These are phyloP conservation scores for Solea solea DNA, from an alignment of 2,113 vertebrate species.

Conservation along the genomic window DNA sequence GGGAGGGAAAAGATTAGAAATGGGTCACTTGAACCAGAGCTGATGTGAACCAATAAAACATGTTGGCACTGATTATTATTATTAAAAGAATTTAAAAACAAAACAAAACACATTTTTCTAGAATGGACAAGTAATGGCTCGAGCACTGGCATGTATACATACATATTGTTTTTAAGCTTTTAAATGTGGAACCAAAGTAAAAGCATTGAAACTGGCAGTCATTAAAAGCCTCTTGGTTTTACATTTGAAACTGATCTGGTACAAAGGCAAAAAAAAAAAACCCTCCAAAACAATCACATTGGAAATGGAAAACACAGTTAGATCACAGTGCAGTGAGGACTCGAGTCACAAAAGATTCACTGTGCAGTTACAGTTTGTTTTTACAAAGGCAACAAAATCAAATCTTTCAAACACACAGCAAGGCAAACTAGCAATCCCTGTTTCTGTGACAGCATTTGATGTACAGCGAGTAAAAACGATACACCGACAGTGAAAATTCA, in stretches of 20 bases:
- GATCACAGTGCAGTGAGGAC: conserved; percentile 25
- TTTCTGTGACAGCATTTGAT: conserved; percentile 43
- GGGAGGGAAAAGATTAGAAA: too few relatives aligned
- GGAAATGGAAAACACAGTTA: conserved; percentile 28
- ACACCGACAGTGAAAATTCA: conserved; percentile 60
- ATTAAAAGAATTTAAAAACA: conserved; percentile 1
- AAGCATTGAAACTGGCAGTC: conserved; percentile 32
- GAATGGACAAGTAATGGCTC: conserved; percentile 23
- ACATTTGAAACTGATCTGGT: conserved; percentile 32
- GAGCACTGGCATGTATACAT: conserved; percentile 38
- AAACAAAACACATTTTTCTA: neutral
- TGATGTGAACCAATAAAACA: conserved; percentile 13
- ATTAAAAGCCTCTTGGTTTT: conserved; percentile 1
- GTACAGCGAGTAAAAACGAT: conserved; percentile 47
- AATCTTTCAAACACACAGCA: conserved; percentile 35
- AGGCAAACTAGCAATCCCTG: conserved; percentile 51
- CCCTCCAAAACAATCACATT: conserved; percentile 28
- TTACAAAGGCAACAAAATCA: conserved; percentile 71
- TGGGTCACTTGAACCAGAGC: conserved; percentile 1
- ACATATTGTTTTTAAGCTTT: neutral
- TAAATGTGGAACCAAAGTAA: conserved; percentile 19
- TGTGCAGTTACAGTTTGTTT: conserved; percentile 45
- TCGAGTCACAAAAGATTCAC: conserved; percentile 37
- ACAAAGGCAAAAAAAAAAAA: conserved; percentile 44
- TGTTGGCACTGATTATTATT: conserved; percentile 34